Evolutionary conservation across 2,888 invertebrate species (phyloP), one percentile per base, ranked within the genome.

Genomic region (Xestia rhomboidea): DNA sequence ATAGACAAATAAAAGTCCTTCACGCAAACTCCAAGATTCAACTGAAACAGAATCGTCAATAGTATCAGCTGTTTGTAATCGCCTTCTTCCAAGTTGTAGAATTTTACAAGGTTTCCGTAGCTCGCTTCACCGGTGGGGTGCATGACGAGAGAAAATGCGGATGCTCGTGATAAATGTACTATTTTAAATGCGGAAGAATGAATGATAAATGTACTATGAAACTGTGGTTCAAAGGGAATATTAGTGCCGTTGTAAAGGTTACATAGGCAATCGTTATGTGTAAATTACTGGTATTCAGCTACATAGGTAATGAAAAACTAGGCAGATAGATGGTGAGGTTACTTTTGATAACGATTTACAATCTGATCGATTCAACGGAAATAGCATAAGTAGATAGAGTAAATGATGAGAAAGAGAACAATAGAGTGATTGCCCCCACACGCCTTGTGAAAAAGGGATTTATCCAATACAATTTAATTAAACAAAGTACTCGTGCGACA

Each of bases 401-500:
- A 27, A 41, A 54, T 73, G 2, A 30, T 49, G 18, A 34, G 5
- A 18, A 49, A 24, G 18, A 49, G 11, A 7, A 6, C 10, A 54
- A 64, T 64, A n/a, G 8, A 76, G 6, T 54, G 44, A 77, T 41
- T 64, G 18, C 41, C 34, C 2, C n/a, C 13, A 44, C n/a, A 74
- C 34, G 81, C 7, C 34, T 44, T 21, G 15, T 15, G 30, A 62
- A 62, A 68, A 49, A 68, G 41, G 15, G 11, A 44, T 67, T 71
- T 24, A 5, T 24, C 4, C 15, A 15, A 63, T 63, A 66, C 34
- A 82, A 30, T 82, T 82, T 80, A 84, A 86, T 85, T 84, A 84
- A 88, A 82, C 73, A 84, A 89, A 88, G 86, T 88, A 90, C 89
- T 77, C 83, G 82, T 81, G 69, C 75, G 68, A 70, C 82, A 87